Conservation (phyloP, 2,797 vertebrate genomes). For the Sarcoramphus papa region DNA sequence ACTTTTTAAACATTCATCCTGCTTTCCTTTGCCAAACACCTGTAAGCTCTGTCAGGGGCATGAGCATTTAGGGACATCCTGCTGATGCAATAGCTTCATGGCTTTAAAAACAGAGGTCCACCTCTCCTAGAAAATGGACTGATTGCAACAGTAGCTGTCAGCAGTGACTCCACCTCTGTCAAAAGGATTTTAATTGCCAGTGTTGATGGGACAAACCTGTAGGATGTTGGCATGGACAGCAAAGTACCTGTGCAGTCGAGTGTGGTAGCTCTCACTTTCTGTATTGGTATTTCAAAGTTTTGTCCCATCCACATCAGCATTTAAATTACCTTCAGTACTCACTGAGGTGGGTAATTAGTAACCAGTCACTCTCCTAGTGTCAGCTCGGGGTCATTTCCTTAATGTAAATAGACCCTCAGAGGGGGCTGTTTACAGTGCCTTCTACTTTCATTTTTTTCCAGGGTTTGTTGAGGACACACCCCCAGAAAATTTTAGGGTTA, state of each 20-base stretch:
- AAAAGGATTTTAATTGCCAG: slow-evolving; percentile 31
- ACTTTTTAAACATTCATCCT: slow-evolving; percentile 13
- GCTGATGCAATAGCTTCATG: slow-evolving; percentile 34
- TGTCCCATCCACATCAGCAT: slow-evolving; percentile 37
- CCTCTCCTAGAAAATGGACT: background rate
- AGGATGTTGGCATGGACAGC: background rate
- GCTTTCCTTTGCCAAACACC: slow-evolving; percentile 38
- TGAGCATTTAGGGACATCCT: slow-evolving; percentile 21
- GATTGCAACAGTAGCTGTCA: slow-evolving; percentile 9
- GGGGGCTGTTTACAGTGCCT: slow-evolving; percentile 3
- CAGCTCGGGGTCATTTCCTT: slow-evolving; percentile 16
- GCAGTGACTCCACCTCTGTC: background rate
- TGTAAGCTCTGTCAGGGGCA: slow-evolving; percentile 26
- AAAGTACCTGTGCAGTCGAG: background rate
- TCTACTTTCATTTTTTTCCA: slow-evolving; percentile 9
- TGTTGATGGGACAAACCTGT: background rate
- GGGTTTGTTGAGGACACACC: background rate
- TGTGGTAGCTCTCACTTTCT: background rate
- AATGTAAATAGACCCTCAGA: slow-evolving; percentile 4
- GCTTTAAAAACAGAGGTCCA: slow-evolving; percentile 45
- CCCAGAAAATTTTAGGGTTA: slow-evolving; percentile 42
- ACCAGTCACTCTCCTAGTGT: background rate
- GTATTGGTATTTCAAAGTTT: background rate
- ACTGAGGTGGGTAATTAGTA: background rate
- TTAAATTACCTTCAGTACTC: slow-evolving; percentile 14